phyloP scores from a whole-genome alignment of 2,113 vertebrate species.

The Scophthalmus maximus region DNA sequence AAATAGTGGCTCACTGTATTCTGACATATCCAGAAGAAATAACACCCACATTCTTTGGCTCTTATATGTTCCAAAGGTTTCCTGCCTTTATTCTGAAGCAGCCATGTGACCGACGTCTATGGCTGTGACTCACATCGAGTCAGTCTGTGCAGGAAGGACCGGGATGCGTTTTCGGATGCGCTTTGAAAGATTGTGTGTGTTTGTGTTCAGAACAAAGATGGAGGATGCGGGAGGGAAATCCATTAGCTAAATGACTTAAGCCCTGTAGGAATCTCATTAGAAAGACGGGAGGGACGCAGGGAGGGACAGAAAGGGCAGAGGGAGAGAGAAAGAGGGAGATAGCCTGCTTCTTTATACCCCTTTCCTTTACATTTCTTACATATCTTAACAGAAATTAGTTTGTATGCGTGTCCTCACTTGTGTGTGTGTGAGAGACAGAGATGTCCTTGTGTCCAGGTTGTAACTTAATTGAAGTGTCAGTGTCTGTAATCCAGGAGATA shows the following conservation, averaged over 20 bases:
- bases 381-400: slow-evolving; percentile 15
- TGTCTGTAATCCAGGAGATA: slow-evolving; percentile 58
- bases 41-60: too few species aligned
- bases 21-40: too few species aligned
- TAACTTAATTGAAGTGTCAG: slow-evolving; percentile 52
- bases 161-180: too few species aligned
- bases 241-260: slow-evolving; percentile 70
- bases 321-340: background rate
- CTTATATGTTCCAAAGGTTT: background rate
- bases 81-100: background rate
- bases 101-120: background rate
- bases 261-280: slow-evolving; percentile 68
- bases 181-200: background rate
- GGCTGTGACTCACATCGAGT: too few species aligned
- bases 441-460: slow-evolving; percentile 62
- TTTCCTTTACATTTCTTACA: slow-evolving; percentile 8
- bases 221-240: slow-evolving; percentile 25
- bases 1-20: too few species aligned
- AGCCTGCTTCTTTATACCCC: background rate
- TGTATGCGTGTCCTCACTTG: background rate
- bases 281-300: slow-evolving; percentile 21
- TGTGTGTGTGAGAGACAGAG: slow-evolving; percentile 6
- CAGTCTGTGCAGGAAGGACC: background rate
- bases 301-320: background rate
- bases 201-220: slow-evolving; percentile 23